These are phyloP conservation scores for Stichodactyla mertensii DNA, from an alignment of 64 coral and sea anemone species.

Conservation along the genomic window DNA sequence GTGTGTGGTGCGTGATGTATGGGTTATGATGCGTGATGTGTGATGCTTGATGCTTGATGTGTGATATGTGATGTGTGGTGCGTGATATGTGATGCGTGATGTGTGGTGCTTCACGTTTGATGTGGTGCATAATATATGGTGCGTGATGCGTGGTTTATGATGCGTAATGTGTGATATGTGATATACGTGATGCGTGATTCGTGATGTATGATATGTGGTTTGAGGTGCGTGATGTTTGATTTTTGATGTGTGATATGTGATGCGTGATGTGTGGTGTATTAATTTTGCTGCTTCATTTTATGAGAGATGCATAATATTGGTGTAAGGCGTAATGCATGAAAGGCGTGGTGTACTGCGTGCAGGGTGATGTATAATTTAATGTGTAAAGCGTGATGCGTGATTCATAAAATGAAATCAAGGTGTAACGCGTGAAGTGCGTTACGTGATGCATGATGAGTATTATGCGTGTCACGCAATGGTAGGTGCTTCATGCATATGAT, in stretches of 20 bases:
- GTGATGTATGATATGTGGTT: too few relatives aligned
- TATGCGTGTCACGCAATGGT: not conserved
- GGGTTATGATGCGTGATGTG: too few relatives aligned
- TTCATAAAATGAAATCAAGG: not conserved
- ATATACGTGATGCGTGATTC: not conserved
- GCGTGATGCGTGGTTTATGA: too few relatives aligned
- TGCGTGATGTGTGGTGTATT: not conserved
- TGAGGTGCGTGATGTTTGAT: not conserved
- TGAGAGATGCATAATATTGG: too few relatives aligned
- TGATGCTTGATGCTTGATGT: too few relatives aligned
- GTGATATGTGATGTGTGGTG: too few relatives aligned
- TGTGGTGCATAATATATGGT: too few relatives aligned
- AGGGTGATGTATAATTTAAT: not conserved
- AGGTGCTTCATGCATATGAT: too few relatives aligned
- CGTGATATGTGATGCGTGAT: too few relatives aligned
- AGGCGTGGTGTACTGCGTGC: too few relatives aligned
- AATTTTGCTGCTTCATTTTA: not conserved
- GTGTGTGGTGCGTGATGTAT: too few relatives aligned
- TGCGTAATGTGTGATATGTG: not conserved
- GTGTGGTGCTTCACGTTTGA: not conserved
- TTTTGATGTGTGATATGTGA: not conserved
- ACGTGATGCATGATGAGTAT: not conserved
- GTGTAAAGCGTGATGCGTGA: not conserved
- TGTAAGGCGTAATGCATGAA: too few relatives aligned
- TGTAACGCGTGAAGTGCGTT: not conserved